phyloP scores from a whole-genome alignment of 2,797 vertebrate genomes.

The Acestrorhynchus altus region DNA sequence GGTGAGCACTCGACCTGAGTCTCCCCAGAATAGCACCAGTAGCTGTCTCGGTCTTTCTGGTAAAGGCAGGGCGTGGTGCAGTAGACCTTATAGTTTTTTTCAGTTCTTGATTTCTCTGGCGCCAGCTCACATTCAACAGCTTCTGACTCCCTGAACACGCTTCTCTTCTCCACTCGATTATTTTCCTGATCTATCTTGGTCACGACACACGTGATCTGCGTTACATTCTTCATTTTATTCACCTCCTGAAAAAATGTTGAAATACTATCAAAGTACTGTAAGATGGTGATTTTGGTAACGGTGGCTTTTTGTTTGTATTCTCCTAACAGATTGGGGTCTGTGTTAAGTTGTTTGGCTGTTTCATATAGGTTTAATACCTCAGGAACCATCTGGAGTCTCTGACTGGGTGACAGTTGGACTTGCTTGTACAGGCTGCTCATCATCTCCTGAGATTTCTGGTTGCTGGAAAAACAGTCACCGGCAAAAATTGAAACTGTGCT shows the following conservation, averaged over 20 bases:
- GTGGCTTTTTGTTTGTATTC: not conserved
- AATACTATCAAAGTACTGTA: not conserved
- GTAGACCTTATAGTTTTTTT: not conserved
- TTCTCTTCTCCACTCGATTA: too few species aligned
- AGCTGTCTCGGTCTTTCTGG: not conserved
- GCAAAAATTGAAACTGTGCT: not conserved
- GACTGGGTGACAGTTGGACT: not conserved
- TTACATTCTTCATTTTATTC: not conserved
- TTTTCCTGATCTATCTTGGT: not conserved
- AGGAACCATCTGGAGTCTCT: not conserved
- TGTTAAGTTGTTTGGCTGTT: not conserved
- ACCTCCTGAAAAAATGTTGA: not conserved
- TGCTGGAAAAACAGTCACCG: conserved; percentile 29
- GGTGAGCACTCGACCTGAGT: conserved; percentile 25
- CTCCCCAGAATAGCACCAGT: conserved; percentile 22
- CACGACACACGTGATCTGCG: conserved; percentile 14
- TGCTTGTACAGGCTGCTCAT: not conserved
- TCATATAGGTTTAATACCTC: not conserved
- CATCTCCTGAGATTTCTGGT: conserved; percentile 8
- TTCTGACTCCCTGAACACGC: too few species aligned
- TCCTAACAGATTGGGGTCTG: not conserved
- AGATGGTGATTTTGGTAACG: not conserved
- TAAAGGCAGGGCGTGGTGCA: conserved; percentile 40
- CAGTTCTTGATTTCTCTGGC: conserved; percentile 2
- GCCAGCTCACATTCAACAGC: conserved; percentile 34